A percentile compares a stretch with the other conserved stretches of the same genome.
Evolutionary conservation across 1,140 invertebrate genomes (phyloP).

Genomic region (Drosophila guanche): DNA sequence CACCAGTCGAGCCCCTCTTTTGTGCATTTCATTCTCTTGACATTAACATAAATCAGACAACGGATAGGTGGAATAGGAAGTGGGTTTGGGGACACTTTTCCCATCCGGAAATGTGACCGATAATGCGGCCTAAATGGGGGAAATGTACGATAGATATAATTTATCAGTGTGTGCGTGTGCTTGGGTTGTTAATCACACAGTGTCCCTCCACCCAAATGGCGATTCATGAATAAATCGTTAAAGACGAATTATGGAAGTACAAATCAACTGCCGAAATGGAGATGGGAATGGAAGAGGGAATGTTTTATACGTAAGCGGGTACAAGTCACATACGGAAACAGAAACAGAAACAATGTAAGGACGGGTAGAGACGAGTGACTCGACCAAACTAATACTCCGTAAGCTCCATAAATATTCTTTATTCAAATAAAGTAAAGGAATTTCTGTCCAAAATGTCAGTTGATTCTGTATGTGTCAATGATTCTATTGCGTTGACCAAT

Average conservation of each 20-base stretch:
- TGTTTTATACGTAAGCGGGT: conserved; percentile 12
- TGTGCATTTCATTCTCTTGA: conserved; percentile 13
- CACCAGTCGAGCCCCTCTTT: too few species aligned
- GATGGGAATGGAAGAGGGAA: conserved; percentile 7
- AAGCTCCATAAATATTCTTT: too few species aligned
- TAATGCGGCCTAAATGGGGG: conserved; percentile 57
- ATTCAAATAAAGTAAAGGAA: too few species aligned
- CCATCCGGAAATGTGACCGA: conserved; percentile 62
- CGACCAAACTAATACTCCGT: too few species aligned
- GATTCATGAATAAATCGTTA: conserved; percentile 75
- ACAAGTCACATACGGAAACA: conserved; percentile 23
- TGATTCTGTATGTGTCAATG: too few species aligned
- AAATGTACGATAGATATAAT: conserved; percentile 34
- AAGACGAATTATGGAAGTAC: conserved; percentile 69
- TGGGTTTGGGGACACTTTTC: conserved; percentile 28
- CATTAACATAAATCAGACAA: conserved; percentile 43
- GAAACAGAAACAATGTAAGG: background rate
- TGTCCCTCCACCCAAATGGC: conserved; percentile 28
- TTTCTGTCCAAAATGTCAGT: too few species aligned
- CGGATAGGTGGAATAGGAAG: background rate
- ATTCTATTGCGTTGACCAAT: too few species aligned
- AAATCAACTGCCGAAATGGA: conserved; percentile 60
- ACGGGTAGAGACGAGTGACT: too few species aligned
- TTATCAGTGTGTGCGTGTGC: conserved; percentile 47
- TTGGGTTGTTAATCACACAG: conserved; percentile 63